These are phyloP conservation scores for Apeltes quadracus DNA, from an alignment of 2,113 vertebrate genomes.

Conservation along the genomic window DNA sequence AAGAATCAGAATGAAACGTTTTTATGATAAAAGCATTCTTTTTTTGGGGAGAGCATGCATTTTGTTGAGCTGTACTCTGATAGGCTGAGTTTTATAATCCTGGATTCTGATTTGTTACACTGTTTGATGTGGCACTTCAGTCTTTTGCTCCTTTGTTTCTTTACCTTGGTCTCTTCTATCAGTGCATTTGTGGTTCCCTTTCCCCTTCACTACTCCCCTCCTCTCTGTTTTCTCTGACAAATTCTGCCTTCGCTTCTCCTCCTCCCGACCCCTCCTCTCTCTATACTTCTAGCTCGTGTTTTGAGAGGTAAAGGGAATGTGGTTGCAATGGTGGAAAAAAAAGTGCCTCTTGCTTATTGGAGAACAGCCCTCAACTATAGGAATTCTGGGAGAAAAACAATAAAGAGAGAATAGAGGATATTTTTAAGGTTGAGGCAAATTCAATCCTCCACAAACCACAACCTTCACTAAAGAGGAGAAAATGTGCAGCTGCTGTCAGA, in stretches of 20 bases:
- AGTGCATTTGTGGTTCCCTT: conserved; percentile 59
- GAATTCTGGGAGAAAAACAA: conserved; percentile 79
- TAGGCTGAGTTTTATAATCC: conserved; percentile 58
- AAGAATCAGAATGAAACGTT: conserved; percentile 1
- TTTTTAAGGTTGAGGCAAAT: conserved; percentile 27
- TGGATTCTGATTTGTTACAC: conserved; percentile 57
- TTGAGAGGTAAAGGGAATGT: conserved; percentile 77
- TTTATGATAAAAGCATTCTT: conserved; percentile 28
- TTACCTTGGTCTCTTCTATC: conserved; percentile 47
- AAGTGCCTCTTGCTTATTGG: conserved; percentile 77
- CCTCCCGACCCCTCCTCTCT: conserved; percentile 44
- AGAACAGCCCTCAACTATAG: conserved; percentile 75
- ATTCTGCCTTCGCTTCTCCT: conserved; percentile 28
- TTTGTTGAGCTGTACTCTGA: conserved; percentile 60
- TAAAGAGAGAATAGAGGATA: conserved; percentile 13
- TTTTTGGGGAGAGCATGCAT: conserved; percentile 59
- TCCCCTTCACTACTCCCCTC: conserved; percentile 13
- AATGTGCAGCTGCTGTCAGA: conserved; percentile 44
- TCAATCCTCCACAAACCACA: conserved; percentile 30
- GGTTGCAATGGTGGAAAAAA: conserved; percentile 76
- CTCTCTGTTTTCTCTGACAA: conserved; percentile 13
- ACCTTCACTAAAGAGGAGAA: conserved; percentile 34
- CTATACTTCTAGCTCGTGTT: conserved; percentile 68
- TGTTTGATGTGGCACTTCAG: conserved; percentile 63
- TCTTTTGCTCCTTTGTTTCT: conserved; percentile 56